A percentile compares a stretch with the other conserved stretches of the same genome.
Conservation (phyloP, 2,888 invertebrate species). For the Carterocephalus palaemon region DNA sequence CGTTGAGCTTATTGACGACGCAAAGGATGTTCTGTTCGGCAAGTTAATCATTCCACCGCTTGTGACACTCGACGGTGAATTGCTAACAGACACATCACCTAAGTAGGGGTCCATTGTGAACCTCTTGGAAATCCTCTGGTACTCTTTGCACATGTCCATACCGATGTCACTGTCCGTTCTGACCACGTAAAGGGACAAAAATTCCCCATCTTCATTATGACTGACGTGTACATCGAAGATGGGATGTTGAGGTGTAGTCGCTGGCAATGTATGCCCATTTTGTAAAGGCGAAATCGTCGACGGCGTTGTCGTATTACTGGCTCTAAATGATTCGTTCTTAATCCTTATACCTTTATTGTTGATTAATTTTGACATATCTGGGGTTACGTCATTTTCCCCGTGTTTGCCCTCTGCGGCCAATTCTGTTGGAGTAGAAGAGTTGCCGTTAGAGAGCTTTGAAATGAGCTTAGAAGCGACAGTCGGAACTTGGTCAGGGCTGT, state of each 20-base stretch:
- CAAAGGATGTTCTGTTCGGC: slow-evolving; percentile 66
- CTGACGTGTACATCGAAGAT: slow-evolving; percentile 67
- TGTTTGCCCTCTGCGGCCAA: slow-evolving; percentile 37
- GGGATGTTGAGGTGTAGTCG: slow-evolving; percentile 62
- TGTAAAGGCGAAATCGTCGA: slow-evolving; percentile 72
- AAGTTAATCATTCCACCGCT: slow-evolving; percentile 67
- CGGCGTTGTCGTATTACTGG: slow-evolving; percentile 65
- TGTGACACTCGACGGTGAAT: slow-evolving; percentile 71
- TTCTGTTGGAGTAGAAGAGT: slow-evolving; percentile 70
- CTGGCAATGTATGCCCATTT: slow-evolving; percentile 66
- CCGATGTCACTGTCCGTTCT: slow-evolving; percentile 70
- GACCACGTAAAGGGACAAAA: slow-evolving; percentile 65
- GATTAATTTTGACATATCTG: slow-evolving; percentile 58
- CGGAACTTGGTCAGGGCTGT: slow-evolving; percentile 60
- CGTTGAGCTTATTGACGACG: slow-evolving; percentile 64
- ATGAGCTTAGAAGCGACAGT: slow-evolving; percentile 64
- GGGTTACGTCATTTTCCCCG: slow-evolving; percentile 56
- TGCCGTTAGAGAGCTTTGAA: slow-evolving; percentile 69
- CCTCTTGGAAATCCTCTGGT: slow-evolving; percentile 69
- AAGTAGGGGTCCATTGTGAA: slow-evolving; percentile 70
- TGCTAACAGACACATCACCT: slow-evolving; percentile 64
- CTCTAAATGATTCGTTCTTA: slow-evolving; percentile 63
- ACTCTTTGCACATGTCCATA: slow-evolving; percentile 70
- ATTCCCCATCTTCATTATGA: slow-evolving; percentile 70
- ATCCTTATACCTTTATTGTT: slow-evolving; percentile 49